Evolutionary conservation across 2,888 invertebrate genomes (phyloP), one percentile per base, ranked within the genome.

Genomic region (Eurytoma californica): DNA sequence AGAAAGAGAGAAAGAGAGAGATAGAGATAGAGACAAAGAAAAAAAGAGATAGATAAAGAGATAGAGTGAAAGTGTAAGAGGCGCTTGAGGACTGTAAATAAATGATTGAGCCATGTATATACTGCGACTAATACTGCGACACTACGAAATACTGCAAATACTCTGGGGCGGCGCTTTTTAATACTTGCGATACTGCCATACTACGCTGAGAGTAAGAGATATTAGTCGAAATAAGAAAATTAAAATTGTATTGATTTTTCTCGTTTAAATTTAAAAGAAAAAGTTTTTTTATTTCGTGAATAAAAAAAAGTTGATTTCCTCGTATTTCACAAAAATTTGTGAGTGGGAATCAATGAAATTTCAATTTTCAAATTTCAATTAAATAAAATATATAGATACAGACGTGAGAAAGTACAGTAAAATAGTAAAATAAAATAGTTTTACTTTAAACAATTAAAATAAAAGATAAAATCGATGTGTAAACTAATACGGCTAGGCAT

Each of bases 121-220:
- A 76, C 75, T 72, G 72, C 79, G 66, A 55, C 75, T 66, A 74
- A 79, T 79, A 79, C 73, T 75, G 79, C 74, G 75, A 79, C 24
- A 75, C 79, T 80, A 76, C 70, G 66, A 70, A 69, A 70, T 80
- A 80, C 75, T 72, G 63, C 76, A 80, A 66, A 72, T 80, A 76
- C 75, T 75, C 75, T 63, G 63, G 66, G 78, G 70, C 75, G 53
- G 68, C 68, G n/a, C 49, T 14, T 77, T 39, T 39, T 39, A 30
- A 68, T 63, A 60, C 39, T 67, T 47, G 72, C 72, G 51, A 53
- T 79, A 73, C 72, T 78, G 76, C 72, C 53, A 20, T 67, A 69
- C 79, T 80, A 76, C 79, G 66, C 30, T 69, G 67, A 72, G 68
- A 68, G 28, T 65, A n/a, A 69, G 47, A 75, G 51, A 24, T 61